Evolutionary conservation across 2,113 vertebrate species (phyloP).

Genomic region (Malaclemys terrapin): DNA sequence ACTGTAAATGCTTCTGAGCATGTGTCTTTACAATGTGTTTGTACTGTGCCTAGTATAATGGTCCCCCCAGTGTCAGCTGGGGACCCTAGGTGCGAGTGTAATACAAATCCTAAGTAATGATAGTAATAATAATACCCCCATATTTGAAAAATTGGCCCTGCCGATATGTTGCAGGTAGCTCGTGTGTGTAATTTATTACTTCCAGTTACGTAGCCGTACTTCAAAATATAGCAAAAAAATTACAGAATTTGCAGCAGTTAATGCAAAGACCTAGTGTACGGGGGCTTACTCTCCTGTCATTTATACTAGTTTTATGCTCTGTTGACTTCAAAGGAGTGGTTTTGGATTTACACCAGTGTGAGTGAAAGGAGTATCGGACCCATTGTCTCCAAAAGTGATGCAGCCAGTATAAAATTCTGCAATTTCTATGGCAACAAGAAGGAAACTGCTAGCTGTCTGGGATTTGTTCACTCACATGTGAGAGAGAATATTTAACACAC

Average conservation of each 20-base stretch:
- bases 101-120: background rate
- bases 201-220: background rate
- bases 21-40: background rate
- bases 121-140: background rate
- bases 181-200: background rate
- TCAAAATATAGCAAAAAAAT: background rate
- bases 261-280: background rate
- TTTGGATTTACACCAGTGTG: background rate
- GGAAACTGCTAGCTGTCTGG: conserved; percentile 25
- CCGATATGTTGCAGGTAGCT: background rate
- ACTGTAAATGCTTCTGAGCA: background rate
- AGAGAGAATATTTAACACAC: background rate
- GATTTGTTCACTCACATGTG: conserved; percentile 36
- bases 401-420: background rate
- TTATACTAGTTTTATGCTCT: background rate
- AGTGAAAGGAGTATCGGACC: background rate
- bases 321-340: background rate
- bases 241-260: background rate
- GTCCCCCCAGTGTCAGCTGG: background rate
- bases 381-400: background rate
- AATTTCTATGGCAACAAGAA: conserved; percentile 63
- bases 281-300: background rate
- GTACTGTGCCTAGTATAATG: background rate
- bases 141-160: background rate
- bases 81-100: background rate